Conservation (phyloP, 2,888 invertebrate species). For the Spodoptera picta region DNA sequence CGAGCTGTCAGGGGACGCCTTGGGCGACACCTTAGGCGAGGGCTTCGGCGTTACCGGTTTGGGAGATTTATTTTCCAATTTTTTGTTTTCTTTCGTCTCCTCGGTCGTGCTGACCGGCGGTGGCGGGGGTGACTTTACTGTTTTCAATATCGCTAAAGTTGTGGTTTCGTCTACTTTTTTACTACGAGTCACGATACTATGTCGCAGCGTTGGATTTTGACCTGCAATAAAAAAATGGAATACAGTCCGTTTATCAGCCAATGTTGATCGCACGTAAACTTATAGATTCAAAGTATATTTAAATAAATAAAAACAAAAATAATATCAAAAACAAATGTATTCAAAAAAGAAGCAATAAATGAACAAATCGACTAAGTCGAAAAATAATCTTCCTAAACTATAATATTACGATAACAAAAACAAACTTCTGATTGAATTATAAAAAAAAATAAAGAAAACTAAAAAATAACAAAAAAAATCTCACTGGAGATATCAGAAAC, state of each 20-base stretch:
- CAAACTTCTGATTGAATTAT: slow-evolving; percentile 18
- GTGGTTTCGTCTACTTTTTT: slow-evolving; percentile 77
- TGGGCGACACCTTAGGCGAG: slow-evolving; percentile 36
- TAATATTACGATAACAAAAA: slow-evolving; percentile 38
- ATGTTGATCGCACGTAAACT: slow-evolving; percentile 11
- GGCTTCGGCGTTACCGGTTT: slow-evolving; percentile 27
- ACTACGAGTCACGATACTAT: slow-evolving; percentile 81
- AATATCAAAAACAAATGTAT: slow-evolving; percentile 62
- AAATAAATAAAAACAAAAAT: slow-evolving; percentile 52
- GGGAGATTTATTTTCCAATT: slow-evolving; percentile 45
- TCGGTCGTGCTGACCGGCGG: slow-evolving; percentile 54
- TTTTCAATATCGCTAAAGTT: slow-evolving; percentile 80
- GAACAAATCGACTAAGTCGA: slow-evolving; percentile 26
- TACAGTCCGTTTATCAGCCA: slow-evolving; percentile 71
- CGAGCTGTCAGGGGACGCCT: slow-evolving; percentile 28
- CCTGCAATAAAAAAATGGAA: slow-evolving; percentile 79
- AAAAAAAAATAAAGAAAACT: slow-evolving; percentile 31
- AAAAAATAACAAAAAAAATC: slow-evolving; percentile 15
- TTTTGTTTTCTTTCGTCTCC: slow-evolving; percentile 68
- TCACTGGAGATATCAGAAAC: slow-evolving; percentile 51
- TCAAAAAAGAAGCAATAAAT: slow-evolving; percentile 56
- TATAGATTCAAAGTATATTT: slow-evolving; percentile 37
- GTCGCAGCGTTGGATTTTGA: slow-evolving; percentile 68
- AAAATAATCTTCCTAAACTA: slow-evolving; percentile 42
- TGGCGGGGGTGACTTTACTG: slow-evolving; percentile 65